Evolutionary conservation across 1,140 invertebrate genomes (phyloP), one percentile per base, ranked within the genome.

Genomic region (Laupala kohalensis): DNA sequence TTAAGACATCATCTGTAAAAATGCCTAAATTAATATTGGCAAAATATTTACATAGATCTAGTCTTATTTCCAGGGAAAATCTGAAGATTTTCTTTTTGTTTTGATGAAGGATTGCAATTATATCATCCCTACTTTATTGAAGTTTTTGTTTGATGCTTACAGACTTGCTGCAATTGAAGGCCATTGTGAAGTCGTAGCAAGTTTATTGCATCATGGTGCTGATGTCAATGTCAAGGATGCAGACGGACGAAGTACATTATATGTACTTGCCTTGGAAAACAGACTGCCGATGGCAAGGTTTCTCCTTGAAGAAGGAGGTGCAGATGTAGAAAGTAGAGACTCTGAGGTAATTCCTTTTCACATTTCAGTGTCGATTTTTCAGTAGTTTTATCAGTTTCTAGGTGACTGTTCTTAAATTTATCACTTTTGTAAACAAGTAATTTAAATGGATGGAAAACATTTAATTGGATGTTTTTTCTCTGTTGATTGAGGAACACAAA

Each of bases 201-300:
- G 88, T 62, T 80, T 96, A 53, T 78, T 93, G 25, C 81, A 85
- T 68, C 85, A 90, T 72, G 91, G 90, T 67, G 92, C 92, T n/a
- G 92, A 96, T 80, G 87, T 94, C 0, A 92, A 96, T 78, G 90
- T 92, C 23, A 88, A 92, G 78, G 95, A 97, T 83, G 93, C 94
- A 0, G 95, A 97, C 81, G 92, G 94, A 2, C 85, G 95, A 66
- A 94, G 92, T 76, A 96, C 94, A 0, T 82, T 97, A 6, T 97
- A 97, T 80, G 91, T 97, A 63, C 83, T 97, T 25, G 92, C 94
- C 6, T 82, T 97, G 73, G 95, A 97, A 82, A 95, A 96, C 81
- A 86, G 93, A 76, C 80, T 94, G 65, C 87, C 90, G 23, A 95
- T 92, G 88, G 91, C 90, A 65, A 89, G 90, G 73, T 92, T 91